Evolutionary conservation across 2,113 vertebrate species (phyloP), one percentile per base, ranked within the genome.

Genomic region (Speoplatyrhinus poulsoni): DNA sequence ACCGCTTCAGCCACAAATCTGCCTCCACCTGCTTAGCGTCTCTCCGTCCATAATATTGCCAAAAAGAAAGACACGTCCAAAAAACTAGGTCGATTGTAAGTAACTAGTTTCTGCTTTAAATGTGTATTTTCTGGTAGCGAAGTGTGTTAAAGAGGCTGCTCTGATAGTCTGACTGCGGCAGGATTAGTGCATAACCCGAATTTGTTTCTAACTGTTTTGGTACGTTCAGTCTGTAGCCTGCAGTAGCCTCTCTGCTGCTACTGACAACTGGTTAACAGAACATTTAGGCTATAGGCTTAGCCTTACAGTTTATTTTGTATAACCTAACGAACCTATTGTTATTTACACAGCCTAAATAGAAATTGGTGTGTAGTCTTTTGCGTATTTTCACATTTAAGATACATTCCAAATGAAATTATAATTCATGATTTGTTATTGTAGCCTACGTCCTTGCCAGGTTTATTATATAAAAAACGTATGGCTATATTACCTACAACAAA

Each of bases 51-150:
- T 68, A 41, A 60, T 76, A 19, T 54, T 76, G 78, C 81, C 50
- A 82, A 85, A 81, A 68, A 66, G 79, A 32, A 58, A 79, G 19
- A 19, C 66, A 16, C 32, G 52, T 67, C 78, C 61, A 62, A 77
- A 83, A 62, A 80, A 78, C 72, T 79, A 80, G 62, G 69, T 1
- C 71, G 47, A 67, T 80, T 64, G 87, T 87, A 60, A 87, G 89
- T 87, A 32, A 12, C 55, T 58, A 68, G 65, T 62, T 54, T 41
- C 67, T 56, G 15, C 59, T 55, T 58, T 63, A 53, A 26, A 46
- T 12, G 17, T 59, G 48, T 58, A 26, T 59, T 58, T 17, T 53
- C 60, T 49, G 47, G 52, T 33, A 4, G 8, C 41, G 53, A 26
- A 62, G 9, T 12, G 16, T 15, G 9, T 0, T 11, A 46, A 36